Percentiles rank a stretch among this genome's conserved stretches.
Evolutionary conservation across 2,113 vertebrate genomes (phyloP).

Genomic region (Puma concolor): DNA sequence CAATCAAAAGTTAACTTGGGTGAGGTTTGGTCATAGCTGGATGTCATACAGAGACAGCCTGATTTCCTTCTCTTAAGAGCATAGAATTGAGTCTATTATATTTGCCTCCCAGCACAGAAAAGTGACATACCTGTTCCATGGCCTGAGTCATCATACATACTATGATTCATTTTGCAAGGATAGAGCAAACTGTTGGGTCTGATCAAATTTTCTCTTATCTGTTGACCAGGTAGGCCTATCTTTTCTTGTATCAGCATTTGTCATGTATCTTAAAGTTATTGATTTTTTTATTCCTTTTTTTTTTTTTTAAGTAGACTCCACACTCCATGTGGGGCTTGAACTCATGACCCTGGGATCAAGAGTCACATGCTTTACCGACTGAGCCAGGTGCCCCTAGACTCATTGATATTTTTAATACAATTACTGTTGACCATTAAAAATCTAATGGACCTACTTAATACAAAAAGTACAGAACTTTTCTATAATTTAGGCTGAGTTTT

Average conservation of each 20-base stretch:
- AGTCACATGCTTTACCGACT: not conserved
- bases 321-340: not conserved
- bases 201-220: not conserved
- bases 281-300: not conserved
- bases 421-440: slow-evolving; percentile 1
- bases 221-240: not conserved
- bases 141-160: not conserved
- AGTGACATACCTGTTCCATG: not conserved
- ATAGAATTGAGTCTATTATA: not conserved
- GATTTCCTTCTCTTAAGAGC: not conserved
- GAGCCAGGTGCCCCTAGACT: not conserved
- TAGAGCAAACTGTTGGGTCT: not conserved
- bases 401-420: not conserved
- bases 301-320: not conserved
- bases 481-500: not conserved
- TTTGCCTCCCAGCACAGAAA: not conserved
- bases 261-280: not conserved
- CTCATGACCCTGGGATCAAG: not conserved
- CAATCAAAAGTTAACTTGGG: not conserved
- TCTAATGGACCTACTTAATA: not conserved
- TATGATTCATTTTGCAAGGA: not conserved
- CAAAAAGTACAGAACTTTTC: not conserved
- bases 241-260: not conserved
- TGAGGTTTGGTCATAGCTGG: not conserved
- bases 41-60: not conserved